Percentiles rank a stretch among this genome's conserved stretches.
phyloP scores from a whole-genome alignment of 92 coral and sea anemone species.

The Phenganax marumi region DNA sequence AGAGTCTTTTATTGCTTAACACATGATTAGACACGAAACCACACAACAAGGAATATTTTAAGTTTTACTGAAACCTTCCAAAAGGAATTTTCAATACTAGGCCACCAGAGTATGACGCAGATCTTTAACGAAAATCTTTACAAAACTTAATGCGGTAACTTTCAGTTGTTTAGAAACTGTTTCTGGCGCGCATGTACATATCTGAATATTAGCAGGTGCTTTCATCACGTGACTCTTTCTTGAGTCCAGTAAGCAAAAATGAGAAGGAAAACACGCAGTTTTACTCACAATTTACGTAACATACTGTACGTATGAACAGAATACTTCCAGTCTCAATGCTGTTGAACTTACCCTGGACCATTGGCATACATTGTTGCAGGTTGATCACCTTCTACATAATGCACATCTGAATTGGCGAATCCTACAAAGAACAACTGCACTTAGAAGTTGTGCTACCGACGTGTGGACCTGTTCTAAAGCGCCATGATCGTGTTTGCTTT shows the following conservation, averaged over 20 bases:
- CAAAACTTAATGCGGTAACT: no score
- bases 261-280: background rate
- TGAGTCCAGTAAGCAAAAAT: background rate
- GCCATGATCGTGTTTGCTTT: background rate
- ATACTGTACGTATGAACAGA: slow-evolving; percentile 1
- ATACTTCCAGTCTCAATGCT: background rate
- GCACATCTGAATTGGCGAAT: slow-evolving; percentile 87
- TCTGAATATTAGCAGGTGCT: slow-evolving; percentile 35
- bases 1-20: background rate
- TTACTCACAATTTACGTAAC: slow-evolving; percentile 19
- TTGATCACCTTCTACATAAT: slow-evolving; percentile 93
- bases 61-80: background rate
- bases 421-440: slow-evolving; percentile 55
- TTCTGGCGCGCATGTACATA: background rate
- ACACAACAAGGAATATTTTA: background rate
- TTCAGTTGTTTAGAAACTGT: no score
- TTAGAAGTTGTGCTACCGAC: background rate
- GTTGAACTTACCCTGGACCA: slow-evolving; percentile 82
- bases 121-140: background rate
- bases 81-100: background rate
- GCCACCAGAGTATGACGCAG: background rate
- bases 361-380: slow-evolving; percentile 70
- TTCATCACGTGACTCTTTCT: slow-evolving; percentile 26
- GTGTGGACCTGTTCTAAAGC: background rate
- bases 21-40: background rate